Evolutionary conservation across 2,797 vertebrate genomes (phyloP).

Genomic region (Alfaro cultratus): DNA sequence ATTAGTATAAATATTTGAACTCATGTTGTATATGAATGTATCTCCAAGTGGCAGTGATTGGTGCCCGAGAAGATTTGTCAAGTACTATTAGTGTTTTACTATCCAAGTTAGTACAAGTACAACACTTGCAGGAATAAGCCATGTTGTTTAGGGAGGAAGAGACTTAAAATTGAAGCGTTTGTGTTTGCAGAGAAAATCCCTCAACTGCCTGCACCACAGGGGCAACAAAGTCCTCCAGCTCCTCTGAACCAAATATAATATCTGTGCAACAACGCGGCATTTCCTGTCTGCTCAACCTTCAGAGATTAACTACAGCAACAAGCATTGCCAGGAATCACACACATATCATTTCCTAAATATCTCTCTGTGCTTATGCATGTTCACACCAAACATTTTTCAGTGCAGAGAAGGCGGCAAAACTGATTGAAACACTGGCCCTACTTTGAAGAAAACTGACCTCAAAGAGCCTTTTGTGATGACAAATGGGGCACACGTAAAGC

Average conservation of each 20-base stretch:
- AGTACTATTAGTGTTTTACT: neutral
- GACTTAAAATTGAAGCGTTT: neutral
- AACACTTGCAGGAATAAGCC: neutral
- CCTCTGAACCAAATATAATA: neutral
- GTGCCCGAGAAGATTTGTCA: neutral
- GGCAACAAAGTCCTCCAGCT: neutral
- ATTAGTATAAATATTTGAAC: slow-evolving; percentile 10
- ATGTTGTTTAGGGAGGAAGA: neutral
- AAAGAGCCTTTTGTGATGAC: neutral
- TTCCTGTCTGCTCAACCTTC: neutral
- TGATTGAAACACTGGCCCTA: neutral
- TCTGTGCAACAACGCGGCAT: neutral
- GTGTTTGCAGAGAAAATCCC: neutral
- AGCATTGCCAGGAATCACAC: neutral
- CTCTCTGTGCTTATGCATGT: neutral
- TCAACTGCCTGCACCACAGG: neutral
- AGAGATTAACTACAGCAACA: neutral
- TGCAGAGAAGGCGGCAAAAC: neutral
- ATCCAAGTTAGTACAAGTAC: neutral
- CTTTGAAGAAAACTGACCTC: neutral
- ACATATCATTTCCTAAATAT: neutral
- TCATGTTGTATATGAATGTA: neutral
- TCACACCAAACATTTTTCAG: neutral
- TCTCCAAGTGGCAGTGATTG: too few relatives aligned
- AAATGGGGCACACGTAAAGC: too few relatives aligned